phyloP scores from a whole-genome alignment of 2,113 vertebrate genomes.

The Neopipo cinnamomea region DNA sequence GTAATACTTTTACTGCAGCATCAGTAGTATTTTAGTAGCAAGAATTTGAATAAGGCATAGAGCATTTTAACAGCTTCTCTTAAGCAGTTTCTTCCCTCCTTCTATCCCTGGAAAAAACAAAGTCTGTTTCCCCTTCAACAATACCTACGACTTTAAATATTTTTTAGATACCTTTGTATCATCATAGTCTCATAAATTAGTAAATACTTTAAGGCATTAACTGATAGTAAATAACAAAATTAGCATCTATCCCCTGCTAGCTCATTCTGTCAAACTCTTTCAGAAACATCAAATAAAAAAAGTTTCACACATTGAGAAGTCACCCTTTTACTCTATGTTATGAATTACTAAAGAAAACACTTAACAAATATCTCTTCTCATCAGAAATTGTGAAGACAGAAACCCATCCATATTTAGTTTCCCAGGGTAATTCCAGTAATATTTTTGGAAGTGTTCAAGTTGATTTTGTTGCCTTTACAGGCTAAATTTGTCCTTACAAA shows the following conservation, averaged over 20 bases:
- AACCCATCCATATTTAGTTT: not conserved
- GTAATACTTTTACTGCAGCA: not conserved
- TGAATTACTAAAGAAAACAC: not conserved
- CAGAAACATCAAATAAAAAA: not conserved
- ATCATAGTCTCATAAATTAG: not conserved
- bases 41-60: not conserved
- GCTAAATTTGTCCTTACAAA: not conserved
- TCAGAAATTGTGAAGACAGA: not conserved
- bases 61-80: not conserved
- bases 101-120: not conserved
- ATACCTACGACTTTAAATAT: not conserved
- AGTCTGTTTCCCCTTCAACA: not conserved
- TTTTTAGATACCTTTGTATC: not conserved
- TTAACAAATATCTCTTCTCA: not conserved
- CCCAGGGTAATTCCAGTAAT: not conserved
- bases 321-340: not conserved
- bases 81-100: not conserved
- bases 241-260: not conserved
- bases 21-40: not conserved
- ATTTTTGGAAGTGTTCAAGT: not conserved
- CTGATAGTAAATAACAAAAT: not conserved
- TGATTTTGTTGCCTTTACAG: not conserved
- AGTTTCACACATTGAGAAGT: not conserved
- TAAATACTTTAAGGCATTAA: not conserved
- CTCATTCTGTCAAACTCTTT: not conserved